phyloP scores from a whole-genome alignment of 2,888 invertebrate genomes.

The Drosophila nigritarsus region DNA sequence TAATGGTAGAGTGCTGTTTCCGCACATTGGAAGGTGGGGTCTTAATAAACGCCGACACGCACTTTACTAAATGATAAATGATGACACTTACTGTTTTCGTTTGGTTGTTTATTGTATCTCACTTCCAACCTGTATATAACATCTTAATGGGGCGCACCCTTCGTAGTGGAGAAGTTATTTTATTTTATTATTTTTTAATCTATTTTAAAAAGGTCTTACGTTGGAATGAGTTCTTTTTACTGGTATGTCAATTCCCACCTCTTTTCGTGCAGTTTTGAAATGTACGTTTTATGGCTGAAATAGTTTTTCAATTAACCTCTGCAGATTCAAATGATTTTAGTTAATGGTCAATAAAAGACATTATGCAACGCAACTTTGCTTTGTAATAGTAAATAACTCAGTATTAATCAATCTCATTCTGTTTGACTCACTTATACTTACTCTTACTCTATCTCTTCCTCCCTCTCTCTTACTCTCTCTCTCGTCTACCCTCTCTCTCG shows the following conservation, averaged over 20 bases:
- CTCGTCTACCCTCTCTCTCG: neutral
- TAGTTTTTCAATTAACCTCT: neutral
- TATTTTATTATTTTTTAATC: neutral
- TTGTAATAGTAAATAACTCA: neutral
- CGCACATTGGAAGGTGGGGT: conserved; percentile 34
- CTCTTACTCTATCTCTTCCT: neutral
- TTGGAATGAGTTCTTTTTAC: neutral
- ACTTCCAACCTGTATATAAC: neutral
- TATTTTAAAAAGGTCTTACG: neutral
- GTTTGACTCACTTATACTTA: neutral
- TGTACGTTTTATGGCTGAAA: neutral
- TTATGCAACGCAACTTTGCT: neutral
- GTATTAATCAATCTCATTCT: neutral
- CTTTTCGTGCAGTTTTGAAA: neutral
- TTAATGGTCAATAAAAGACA: neutral
- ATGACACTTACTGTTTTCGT: neutral
- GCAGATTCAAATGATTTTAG: neutral
- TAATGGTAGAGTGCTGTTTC: conserved; percentile 42
- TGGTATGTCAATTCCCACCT: neutral
- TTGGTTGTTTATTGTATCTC: conserved; percentile 1
- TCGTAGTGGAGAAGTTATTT: neutral
- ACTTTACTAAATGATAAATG: conserved; percentile 10
- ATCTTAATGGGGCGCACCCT: neutral
- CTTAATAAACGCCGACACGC: conserved; percentile 11
- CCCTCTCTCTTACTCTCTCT: neutral